A percentile compares a stretch with the other conserved stretches of the same genome.
phyloP scores from a whole-genome alignment of 2,113 vertebrate species.

The Dasyornis broadbenti region DNA sequence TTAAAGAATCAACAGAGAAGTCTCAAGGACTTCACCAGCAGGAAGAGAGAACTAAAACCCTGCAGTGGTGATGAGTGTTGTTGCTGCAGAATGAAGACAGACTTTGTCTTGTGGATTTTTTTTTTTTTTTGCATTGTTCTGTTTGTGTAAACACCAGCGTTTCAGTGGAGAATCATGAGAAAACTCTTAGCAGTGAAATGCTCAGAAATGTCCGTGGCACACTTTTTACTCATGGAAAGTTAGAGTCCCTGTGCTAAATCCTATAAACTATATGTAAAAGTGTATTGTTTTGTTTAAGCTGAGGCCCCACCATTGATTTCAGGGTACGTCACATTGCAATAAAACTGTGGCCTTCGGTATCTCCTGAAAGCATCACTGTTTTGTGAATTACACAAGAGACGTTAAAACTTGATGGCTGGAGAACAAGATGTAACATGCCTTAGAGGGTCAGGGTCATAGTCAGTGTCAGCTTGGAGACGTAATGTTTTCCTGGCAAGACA shows the following conservation, averaged over 20 bases:
- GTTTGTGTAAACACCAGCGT: not conserved
- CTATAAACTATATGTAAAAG: not conserved
- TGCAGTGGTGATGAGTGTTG: not conserved
- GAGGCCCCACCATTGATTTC: not conserved
- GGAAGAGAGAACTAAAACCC: not conserved
- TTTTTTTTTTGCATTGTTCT: not conserved
- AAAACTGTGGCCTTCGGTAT: not conserved
- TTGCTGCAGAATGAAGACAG: not conserved
- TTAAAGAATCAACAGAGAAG: not conserved
- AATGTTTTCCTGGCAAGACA: constrained; percentile 40
- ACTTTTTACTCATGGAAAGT: not conserved
- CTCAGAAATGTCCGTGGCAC: not conserved
- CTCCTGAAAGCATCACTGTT: constrained; percentile 17
- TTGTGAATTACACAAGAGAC: not conserved
- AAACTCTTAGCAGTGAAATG: not conserved
- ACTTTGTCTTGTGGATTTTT: not conserved
- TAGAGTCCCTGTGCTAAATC: not conserved
- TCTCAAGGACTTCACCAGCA: not conserved
- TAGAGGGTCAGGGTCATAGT: constrained; percentile 19
- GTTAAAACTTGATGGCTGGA: not conserved
- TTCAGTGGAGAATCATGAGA: not conserved
- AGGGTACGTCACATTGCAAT: not conserved
- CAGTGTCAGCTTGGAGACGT: not conserved
- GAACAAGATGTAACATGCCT: constrained; percentile 49
- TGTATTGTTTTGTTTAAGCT: not conserved